Conservation (phyloP, 2,888 invertebrate species). For the Clivina fossor region DNA sequence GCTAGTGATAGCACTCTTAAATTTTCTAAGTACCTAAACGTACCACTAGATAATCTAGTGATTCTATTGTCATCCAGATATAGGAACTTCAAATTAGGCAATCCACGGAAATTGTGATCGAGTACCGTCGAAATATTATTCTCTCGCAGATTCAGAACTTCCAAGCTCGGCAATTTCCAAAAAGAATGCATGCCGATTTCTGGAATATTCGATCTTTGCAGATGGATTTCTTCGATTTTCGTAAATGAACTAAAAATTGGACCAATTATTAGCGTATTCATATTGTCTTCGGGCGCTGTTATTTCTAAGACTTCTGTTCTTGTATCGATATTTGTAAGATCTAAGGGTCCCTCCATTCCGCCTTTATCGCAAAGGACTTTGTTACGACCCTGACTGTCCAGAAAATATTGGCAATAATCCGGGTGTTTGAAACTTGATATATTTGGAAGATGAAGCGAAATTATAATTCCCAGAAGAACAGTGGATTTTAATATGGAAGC, state of each 20-base stretch:
- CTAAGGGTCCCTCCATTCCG: constrained; percentile 63
- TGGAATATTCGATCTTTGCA: constrained; percentile 76
- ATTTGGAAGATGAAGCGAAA: no score
- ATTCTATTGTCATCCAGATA: constrained; percentile 77
- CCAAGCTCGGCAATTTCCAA: constrained; percentile 67
- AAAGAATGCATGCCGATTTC: constrained; percentile 78
- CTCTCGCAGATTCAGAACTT: constrained; percentile 67
- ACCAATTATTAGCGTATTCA: constrained; percentile 70
- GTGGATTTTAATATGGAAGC: no score
- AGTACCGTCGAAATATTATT: constrained; percentile 76
- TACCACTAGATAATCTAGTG: constrained; percentile 74
- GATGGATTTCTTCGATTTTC: constrained; percentile 69
- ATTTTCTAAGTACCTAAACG: constrained; percentile 70
- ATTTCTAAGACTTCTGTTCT: constrained; percentile 67
- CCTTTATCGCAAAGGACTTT: constrained; percentile 64
- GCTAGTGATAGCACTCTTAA: constrained; percentile 67
- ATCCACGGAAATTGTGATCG: constrained; percentile 73
- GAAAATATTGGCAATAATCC: constrained; percentile 61
- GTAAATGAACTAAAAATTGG: constrained; percentile 63
- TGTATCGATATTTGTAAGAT: constrained; percentile 63
- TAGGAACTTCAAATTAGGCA: constrained; percentile 68
- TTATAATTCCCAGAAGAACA: no score
- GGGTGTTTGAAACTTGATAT: constrained; percentile 62
- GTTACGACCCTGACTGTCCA: constrained; percentile 65
- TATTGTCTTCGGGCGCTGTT: constrained; percentile 62